Evolutionary conservation across 2,797 vertebrate genomes (phyloP).

Genomic region (Intellagama lesueurii): DNA sequence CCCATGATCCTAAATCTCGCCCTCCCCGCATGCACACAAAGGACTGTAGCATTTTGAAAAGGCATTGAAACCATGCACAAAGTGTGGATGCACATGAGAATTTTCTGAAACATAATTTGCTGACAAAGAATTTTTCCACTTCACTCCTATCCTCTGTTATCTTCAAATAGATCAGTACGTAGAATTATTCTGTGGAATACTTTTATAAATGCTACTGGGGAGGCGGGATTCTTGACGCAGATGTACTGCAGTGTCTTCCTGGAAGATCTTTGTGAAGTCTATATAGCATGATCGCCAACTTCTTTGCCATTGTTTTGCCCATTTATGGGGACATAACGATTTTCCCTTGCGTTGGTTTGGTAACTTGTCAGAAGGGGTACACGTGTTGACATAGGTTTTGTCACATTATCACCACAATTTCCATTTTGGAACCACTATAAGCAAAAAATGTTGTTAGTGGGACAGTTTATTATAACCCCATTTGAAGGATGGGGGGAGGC

Average conservation of each 20-base stretch:
- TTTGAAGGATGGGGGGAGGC: conserved; percentile 3
- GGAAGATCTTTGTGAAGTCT: background rate
- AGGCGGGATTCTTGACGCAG: background rate
- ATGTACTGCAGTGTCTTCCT: background rate
- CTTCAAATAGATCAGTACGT: no score
- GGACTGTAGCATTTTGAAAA: background rate
- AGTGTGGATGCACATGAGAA: conserved; percentile 1
- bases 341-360: background rate
- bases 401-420: conserved; percentile 5
- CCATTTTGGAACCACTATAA: background rate
- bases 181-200: background rate
- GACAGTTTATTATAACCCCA: background rate
- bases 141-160: background rate
- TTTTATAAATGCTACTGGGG: background rate
- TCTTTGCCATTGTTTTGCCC: no score
- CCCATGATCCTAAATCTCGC: background rate
- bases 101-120: conserved; percentile 21
- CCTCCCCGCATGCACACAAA: no score
- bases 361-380: background rate
- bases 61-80: background rate
- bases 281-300: background rate
- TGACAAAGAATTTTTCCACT: background rate
- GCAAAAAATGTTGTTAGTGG: background rate
- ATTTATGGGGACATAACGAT: no score
- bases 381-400: background rate